These are phyloP conservation scores for Drosophila micromelanica DNA, from an alignment of 1,140 invertebrate species.

Conservation along the genomic window DNA sequence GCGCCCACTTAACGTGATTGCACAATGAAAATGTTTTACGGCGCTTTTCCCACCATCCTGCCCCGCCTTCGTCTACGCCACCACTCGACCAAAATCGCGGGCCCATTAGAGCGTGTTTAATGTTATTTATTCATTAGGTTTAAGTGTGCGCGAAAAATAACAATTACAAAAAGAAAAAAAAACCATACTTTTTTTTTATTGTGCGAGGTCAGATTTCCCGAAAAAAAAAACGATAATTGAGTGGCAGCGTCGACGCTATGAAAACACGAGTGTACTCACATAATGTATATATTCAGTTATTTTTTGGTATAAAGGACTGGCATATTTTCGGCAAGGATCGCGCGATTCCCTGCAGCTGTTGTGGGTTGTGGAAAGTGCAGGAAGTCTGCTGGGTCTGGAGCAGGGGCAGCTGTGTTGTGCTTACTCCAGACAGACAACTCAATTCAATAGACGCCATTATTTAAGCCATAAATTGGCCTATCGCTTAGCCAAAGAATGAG, in stretches of 20 bases:
- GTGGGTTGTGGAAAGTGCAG: conserved; percentile 40
- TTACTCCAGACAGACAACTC: conserved; percentile 17
- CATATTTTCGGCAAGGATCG: conserved; percentile 46
- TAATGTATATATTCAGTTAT: neutral
- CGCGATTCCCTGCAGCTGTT: conserved; percentile 48
- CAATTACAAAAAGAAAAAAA: conserved; percentile 72
- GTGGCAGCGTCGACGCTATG: conserved; percentile 57
- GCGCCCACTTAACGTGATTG: conserved; percentile 61
- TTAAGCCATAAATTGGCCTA: conserved; percentile 29
- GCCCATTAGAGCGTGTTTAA: conserved; percentile 81
- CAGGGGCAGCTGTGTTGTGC: conserved; percentile 13
- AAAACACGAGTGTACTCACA: conserved; percentile 61
- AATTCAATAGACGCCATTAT: conserved; percentile 20
- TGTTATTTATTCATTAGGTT: conserved; percentile 83
- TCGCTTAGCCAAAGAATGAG: conserved; percentile 24
- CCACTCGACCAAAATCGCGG: conserved; percentile 61
- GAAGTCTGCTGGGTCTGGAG: conserved; percentile 4
- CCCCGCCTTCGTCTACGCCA: conserved; percentile 1
- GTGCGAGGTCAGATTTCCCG: conserved; percentile 71
- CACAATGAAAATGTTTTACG: conserved; percentile 75
- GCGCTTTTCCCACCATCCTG: conserved; percentile 56
- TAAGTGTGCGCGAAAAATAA: conserved; percentile 83
- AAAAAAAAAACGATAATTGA: conserved; percentile 70
- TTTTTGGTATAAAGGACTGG: conserved; percentile 30
- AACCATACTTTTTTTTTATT: conserved; percentile 48